Conservation (phyloP, 1,140 invertebrate species). For the Uloborus diversus region DNA sequence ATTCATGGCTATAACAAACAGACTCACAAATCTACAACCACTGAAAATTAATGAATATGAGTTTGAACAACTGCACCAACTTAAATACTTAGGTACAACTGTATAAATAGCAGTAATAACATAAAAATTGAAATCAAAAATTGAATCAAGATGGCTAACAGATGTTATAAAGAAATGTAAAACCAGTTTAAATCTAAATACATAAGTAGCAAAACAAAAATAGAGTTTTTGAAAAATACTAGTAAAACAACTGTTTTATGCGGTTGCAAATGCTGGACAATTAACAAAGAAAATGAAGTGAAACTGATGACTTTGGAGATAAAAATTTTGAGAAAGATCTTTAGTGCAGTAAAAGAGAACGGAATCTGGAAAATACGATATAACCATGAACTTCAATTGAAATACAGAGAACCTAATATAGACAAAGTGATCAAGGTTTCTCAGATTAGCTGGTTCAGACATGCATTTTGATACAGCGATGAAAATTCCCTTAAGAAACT, state of each 20-base stretch:
- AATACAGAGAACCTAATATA: conserved; percentile 4
- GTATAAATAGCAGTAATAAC: neutral
- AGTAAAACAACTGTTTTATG: conserved; percentile 5
- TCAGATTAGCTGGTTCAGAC: neutral
- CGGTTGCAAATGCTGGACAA: neutral
- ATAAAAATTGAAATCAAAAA: conserved; percentile 15
- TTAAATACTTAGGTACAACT: neutral
- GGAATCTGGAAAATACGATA: neutral
- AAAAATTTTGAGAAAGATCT: conserved; percentile 3
- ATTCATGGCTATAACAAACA: conserved; percentile 8
- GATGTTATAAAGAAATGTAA: neutral
- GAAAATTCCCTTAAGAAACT: neutral
- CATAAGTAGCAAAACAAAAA: neutral
- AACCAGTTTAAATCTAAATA: conserved; percentile 16
- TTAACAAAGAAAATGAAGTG: neutral
- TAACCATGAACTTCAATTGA: neutral
- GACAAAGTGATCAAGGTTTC: neutral
- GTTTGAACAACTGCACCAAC: neutral
- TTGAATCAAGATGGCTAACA: conserved; percentile 1
- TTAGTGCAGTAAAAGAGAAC: neutral
- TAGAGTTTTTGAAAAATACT: neutral
- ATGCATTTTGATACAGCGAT: neutral
- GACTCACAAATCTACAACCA: neutral
- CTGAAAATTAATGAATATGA: conserved; percentile 7
- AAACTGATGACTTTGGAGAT: neutral